Conservation (phyloP, 2,888 invertebrate genomes). For the Baronia brevicornis region DNA sequence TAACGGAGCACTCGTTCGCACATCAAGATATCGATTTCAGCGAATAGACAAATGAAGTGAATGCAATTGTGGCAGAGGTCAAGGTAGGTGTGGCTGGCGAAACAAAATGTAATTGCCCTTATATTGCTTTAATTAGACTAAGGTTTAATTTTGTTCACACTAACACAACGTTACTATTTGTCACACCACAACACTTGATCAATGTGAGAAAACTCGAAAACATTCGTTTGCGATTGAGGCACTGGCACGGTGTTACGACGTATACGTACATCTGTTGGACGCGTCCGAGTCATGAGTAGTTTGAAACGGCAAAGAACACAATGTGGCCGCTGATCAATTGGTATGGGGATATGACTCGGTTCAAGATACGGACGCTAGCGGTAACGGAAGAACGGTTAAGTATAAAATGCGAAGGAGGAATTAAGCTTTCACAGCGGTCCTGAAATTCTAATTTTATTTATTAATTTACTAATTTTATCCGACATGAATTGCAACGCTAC, state of each 20-base stretch:
- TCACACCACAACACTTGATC: too few species aligned
- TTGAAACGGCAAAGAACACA: conserved; percentile 25
- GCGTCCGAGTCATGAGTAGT: conserved; percentile 23
- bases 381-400: conserved; percentile 16
- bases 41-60: conserved; percentile 16
- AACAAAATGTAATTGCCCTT: too few species aligned
- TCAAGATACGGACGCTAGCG: conserved; percentile 17
- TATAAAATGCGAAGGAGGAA: too few species aligned
- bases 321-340: conserved; percentile 40
- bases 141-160: conserved; percentile 18
- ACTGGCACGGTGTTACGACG: conserved; percentile 11
- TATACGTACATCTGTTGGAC: conserved; percentile 37
- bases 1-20: conserved; percentile 5
- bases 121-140: conserved; percentile 20
- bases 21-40: conserved; percentile 6
- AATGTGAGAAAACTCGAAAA: too few species aligned
- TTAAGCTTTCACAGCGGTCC: too few species aligned
- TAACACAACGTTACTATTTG: too few species aligned
- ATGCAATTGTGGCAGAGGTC: conserved; percentile 35
- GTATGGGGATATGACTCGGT: conserved; percentile 23
- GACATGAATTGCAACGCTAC: too few species aligned
- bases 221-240: conserved; percentile 13
- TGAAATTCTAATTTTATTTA: too few species aligned
- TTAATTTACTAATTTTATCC: too few species aligned
- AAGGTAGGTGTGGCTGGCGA: conserved; percentile 27